Conservation (phyloP, 2,113 vertebrate genomes). For the Epinephelus moara region DNA sequence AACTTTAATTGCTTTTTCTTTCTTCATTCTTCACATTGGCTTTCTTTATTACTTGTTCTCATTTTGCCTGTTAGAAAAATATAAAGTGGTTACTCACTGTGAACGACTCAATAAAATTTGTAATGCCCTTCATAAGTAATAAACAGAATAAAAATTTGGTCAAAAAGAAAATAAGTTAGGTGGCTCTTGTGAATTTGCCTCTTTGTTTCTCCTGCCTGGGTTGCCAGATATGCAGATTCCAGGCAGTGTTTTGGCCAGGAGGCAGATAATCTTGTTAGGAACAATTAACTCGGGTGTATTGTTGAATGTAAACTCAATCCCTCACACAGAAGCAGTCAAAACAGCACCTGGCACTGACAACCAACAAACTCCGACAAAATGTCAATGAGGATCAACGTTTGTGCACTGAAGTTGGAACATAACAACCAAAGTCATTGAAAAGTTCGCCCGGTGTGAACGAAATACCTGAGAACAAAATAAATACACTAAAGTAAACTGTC, state of each 20-base stretch:
- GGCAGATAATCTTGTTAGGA: slow-evolving; percentile 77
- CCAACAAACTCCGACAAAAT: slow-evolving; percentile 31
- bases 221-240: slow-evolving; percentile 81
- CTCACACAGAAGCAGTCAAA: slow-evolving; percentile 48
- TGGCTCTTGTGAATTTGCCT: slow-evolving; percentile 52
- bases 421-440: slow-evolving; percentile 11
- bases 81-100: slow-evolving; percentile 10
- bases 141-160: slow-evolving; percentile 39
- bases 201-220: slow-evolving; percentile 54
- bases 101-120: slow-evolving; percentile 17
- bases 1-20: background rate
- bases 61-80: background rate
- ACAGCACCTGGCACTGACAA: slow-evolving; percentile 36
- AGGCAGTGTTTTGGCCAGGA: slow-evolving; percentile 68
- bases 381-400: slow-evolving; percentile 28
- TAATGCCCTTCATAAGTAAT: slow-evolving; percentile 13
- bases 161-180: slow-evolving; percentile 54
- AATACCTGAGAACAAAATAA: slow-evolving; percentile 8
- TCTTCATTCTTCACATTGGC: background rate
- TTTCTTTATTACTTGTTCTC: background rate
- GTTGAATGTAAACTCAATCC: slow-evolving; percentile 68
- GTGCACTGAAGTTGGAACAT: background rate
- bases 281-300: slow-evolving; percentile 72
- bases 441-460: background rate
- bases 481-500: slow-evolving; percentile 9